phyloP scores from a whole-genome alignment of 2,113 vertebrate genomes.

The Balaenoptera acutorostrata region DNA sequence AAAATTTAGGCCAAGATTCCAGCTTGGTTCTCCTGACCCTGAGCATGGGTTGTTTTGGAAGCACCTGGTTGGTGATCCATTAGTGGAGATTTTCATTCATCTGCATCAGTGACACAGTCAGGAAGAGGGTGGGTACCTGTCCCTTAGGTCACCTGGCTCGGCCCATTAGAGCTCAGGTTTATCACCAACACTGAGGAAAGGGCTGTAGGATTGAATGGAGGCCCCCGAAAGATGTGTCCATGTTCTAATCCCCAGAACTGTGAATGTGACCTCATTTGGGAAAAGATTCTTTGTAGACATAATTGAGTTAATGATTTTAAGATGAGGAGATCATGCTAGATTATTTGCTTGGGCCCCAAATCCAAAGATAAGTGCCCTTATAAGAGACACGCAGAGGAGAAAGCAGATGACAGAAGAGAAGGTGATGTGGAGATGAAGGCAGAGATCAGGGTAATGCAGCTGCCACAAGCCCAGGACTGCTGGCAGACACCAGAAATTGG shows the following conservation, averaged over 20 bases:
- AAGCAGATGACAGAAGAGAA: neutral
- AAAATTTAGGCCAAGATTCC: neutral
- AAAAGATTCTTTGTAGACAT: neutral
- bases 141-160: neutral
- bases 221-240: rapidly evolving
- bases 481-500: neutral
- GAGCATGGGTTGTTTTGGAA: neutral
- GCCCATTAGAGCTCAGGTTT: neutral
- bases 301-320: neutral
- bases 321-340: too few species aligned
- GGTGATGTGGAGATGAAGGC: neutral
- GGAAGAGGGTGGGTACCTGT: neutral
- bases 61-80: neutral
- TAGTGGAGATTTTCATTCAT: neutral
- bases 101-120: neutral
- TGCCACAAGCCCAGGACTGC: neutral
- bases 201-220: neutral
- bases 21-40: neutral
- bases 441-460: too few species aligned
- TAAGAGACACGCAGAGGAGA: neutral
- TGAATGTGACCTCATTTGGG: neutral
- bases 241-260: neutral
- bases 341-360: neutral
- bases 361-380: neutral
- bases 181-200: neutral